Base-by-base conservation (phyloP, 1,140 invertebrate genomes). In the Anoplophora glabripennis region DNA sequence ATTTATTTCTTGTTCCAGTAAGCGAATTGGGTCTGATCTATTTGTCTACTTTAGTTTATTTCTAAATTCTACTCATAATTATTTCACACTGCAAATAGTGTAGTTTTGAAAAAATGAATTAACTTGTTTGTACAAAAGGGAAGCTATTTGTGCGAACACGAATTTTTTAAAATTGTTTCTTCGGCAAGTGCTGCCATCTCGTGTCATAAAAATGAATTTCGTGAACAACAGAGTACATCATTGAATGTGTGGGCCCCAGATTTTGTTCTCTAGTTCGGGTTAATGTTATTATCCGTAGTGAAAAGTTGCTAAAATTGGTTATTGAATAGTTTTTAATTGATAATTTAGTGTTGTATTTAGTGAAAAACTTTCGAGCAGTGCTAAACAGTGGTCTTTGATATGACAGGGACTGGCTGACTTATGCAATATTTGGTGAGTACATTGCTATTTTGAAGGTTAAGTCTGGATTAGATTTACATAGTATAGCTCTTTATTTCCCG, bases 401-500 rank as follows among this genome's bases (percentile, higher is more conserved):
- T 44, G 47, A 45, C 11, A 15, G 40, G 41, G 37, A 44, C 40
- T 44, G 49, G 37, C n/a, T 21, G 21, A 54, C 52, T 54, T 54
- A 54, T 54, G 52, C 52, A 54, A 54, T 41, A 54, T 54, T 44
- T 54, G 52, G 52, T 54, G 52, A 54, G 52, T 54, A 54, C 33
- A 34, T 28, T 38, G 37, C 10, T 42, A 34, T 54, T 54, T 42
- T 44, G 52, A 54, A 54, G 52, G 52, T 54, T 54, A 54, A 44
- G 18, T 41, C 11, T 15, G 37, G 14, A 4, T 42, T 10, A 35
- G 38, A 54, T 54, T 54, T 44, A 33, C 52, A 54, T 42, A 17
- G 41, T 41, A 15, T 28, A 28, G 21, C 21, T 28, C 21, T 28
- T 28, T 35, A 47, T 47, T 34, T 49, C 47, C 33, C n/a, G 12